These are phyloP conservation scores for Ceratina calcarata DNA, from an alignment of 1,140 invertebrate genomes.

Conservation along the genomic window DNA sequence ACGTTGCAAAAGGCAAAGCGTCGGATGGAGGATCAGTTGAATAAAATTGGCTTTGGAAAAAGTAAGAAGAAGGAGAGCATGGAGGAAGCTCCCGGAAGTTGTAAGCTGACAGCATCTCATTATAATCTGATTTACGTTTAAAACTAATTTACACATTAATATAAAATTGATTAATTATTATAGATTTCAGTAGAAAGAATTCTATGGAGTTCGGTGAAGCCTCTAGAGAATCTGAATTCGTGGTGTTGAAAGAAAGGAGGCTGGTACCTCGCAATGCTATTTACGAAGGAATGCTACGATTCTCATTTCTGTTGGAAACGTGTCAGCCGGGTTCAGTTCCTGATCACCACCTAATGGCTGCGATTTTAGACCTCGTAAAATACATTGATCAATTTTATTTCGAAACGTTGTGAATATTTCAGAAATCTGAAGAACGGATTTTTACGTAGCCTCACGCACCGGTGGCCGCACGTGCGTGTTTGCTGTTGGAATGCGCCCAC, in stretches of 20 bases:
- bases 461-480: conserved; percentile 92
- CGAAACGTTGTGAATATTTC: background rate
- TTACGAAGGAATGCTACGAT: conserved; percentile 89
- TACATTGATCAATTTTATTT: conserved; percentile 20
- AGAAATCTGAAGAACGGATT: background rate
- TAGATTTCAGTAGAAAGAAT: conserved; percentile 90
- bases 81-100: conserved; percentile 89
- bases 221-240: conserved; percentile 90
- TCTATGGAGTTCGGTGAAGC: conserved; percentile 90
- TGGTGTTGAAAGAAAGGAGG: conserved; percentile 91
- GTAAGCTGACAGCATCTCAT: conserved; percentile 79
- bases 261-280: conserved; percentile 88
- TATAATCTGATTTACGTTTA: no score
- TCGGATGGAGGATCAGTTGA: conserved; percentile 91
- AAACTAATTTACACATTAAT: background rate
- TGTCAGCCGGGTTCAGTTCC: conserved; percentile 97
- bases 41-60: conserved; percentile 86
- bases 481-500: conserved; percentile 96
- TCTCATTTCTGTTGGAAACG: conserved; percentile 95
- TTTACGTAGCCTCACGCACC: conserved; percentile 93
- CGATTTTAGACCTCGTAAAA: conserved; percentile 94
- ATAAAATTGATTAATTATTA: conserved; percentile 26
- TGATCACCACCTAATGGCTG: conserved; percentile 97
- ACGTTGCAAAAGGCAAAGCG: conserved; percentile 90
- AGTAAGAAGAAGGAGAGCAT: conserved; percentile 93